Conservation (phyloP, 1,140 invertebrate genomes). For the Bombus vancouverensis region DNA sequence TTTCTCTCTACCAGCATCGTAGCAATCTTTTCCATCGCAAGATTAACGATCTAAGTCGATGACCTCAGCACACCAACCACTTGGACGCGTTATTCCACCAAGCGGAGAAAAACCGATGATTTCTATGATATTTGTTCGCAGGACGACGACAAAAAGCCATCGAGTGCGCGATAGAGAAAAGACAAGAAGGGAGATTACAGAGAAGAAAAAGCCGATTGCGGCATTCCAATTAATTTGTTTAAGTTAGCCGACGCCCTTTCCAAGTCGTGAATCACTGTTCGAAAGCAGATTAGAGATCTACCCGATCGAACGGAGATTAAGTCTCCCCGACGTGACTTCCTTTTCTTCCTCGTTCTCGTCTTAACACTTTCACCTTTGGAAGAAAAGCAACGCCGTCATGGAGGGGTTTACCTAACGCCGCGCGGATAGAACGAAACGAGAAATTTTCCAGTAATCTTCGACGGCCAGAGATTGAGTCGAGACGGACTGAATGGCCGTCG, state of each 20-base stretch:
- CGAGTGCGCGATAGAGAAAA: neutral
- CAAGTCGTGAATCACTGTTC: slow-evolving; percentile 37
- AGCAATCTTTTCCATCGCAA: neutral
- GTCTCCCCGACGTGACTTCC: neutral
- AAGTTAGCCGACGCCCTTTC: slow-evolving; percentile 43
- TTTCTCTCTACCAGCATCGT: neutral
- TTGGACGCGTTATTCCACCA: too few relatives aligned
- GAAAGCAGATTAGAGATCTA: slow-evolving; percentile 64
- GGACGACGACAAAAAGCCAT: slow-evolving; percentile 1
- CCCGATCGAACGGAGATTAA: slow-evolving; percentile 64
- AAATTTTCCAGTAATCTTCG: slow-evolving; percentile 69
- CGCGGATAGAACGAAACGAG: slow-evolving; percentile 52
- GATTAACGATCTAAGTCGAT: slow-evolving; percentile 3
- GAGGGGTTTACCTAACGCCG: slow-evolving; percentile 5
- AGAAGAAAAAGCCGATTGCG: slow-evolving; percentile 9
- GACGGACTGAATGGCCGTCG: slow-evolving; percentile 55
- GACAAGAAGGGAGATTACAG: neutral
- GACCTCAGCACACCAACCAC: too few relatives aligned
- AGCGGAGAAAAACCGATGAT: neutral
- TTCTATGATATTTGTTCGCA: neutral
- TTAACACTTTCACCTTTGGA: slow-evolving; percentile 4
- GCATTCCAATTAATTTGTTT: slow-evolving; percentile 53
- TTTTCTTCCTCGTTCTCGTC: neutral
- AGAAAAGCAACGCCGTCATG: neutral
- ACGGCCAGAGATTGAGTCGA: slow-evolving; percentile 56